Base-by-base conservation (phyloP, 2,113 vertebrate genomes). In the western clawed frog (Xenopus tropicalis) region DNA sequence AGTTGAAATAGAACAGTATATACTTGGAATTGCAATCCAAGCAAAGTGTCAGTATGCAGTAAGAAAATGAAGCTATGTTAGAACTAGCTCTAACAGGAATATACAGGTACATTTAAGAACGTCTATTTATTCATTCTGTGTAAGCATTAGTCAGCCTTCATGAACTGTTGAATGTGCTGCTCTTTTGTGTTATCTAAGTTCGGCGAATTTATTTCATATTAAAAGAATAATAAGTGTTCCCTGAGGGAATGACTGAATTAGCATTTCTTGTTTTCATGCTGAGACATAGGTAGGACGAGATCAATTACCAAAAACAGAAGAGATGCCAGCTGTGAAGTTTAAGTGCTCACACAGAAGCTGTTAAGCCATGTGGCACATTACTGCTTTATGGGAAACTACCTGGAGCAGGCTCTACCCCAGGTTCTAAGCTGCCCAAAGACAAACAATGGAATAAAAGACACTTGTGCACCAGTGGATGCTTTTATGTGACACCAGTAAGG, bases 251-350 rank as follows among this genome's bases (percentile, higher is more conserved):
- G 3, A 19, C 16, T 61, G 58, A 17, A 25, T 61, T 25, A 24
- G 11, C 13, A 14, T 61, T 11, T 61, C 25, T 61, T 1, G 29
- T 19, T 63, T 63, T 63, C 61, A 63, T 63, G 61, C 61, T 19
- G 61, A 17, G 19, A 63, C 61, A 63, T n/a, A 29, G 25, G 21
- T 63, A 63, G 61, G n/a, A 63, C 19, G 46, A 63, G 25, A 63
- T 37, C 19, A 63, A 63, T 63, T 24, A 61, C 17, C 14, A 58
- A 11, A 17, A 14, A 61, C 25, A 25, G 22, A 20, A 25, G 12
- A 61, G 23, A 17, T 14, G 16, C 14, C 2, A 61, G 14, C 56
- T 19, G 56, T 21, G 19, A 58, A 21, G 19, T 58, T 20, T 3
- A 21, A 11, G 19, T 19, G 56, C 11, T 20, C 11, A 58, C 14